phyloP scores from a whole-genome alignment of 2,888 invertebrate species.

The Nomada fabriciana region DNA sequence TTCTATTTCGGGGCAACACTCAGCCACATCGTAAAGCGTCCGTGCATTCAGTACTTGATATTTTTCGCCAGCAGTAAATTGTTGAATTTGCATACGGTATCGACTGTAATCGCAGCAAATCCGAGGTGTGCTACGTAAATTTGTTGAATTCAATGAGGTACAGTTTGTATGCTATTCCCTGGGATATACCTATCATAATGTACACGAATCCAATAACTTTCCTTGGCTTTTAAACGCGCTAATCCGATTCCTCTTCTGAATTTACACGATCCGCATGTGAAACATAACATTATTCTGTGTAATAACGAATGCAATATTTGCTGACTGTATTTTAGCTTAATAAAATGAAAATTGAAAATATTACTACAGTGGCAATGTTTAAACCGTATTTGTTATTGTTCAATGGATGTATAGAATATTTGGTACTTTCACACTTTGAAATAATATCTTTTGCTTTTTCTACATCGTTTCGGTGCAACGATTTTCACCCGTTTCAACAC shows the following conservation, averaged over 20 bases:
- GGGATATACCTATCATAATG: constrained; percentile 29
- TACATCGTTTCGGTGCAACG: too few relatives aligned
- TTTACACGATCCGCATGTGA: constrained; percentile 30
- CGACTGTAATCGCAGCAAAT: constrained; percentile 40
- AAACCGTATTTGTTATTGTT: background rate
- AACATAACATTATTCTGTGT: background rate
- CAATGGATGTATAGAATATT: background rate
- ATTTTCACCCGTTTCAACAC: background rate
- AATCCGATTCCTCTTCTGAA: constrained; percentile 22
- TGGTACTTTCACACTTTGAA: background rate
- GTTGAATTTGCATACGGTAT: constrained; percentile 44
- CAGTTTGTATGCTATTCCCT: constrained; percentile 23
- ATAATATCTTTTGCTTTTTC: background rate
- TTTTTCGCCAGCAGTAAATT: constrained; percentile 38
- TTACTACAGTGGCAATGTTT: background rate
- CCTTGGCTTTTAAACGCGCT: constrained; percentile 41
- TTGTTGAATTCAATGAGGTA: constrained; percentile 52
- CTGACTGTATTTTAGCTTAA: background rate
- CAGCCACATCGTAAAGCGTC: background rate
- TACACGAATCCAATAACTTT: constrained; percentile 39
- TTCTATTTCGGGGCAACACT: background rate
- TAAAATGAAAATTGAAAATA: background rate
- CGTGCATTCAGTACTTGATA: constrained; percentile 15
- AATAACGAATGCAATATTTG: constrained; percentile 14
- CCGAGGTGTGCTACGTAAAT: constrained; percentile 44